These are phyloP conservation scores for Limonius californicus DNA, from an alignment of 1,140 invertebrate species.

Conservation along the genomic window DNA sequence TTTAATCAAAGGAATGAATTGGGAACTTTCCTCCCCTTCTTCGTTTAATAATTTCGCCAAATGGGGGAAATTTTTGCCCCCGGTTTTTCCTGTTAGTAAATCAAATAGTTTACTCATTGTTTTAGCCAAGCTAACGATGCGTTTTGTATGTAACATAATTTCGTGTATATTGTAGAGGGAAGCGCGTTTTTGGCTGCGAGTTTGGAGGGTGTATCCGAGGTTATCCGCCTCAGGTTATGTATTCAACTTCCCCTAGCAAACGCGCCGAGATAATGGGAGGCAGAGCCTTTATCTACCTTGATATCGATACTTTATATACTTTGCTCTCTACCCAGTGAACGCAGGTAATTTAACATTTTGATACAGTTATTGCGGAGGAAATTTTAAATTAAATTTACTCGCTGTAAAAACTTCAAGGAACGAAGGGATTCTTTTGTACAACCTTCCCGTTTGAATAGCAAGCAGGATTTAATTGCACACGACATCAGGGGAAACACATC, in stretches of 20 bases:
- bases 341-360: not conserved
- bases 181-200: not conserved
- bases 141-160: not conserved
- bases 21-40: too few relatives aligned
- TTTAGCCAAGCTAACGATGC: not conserved
- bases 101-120: not conserved
- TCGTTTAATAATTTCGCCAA: too few relatives aligned
- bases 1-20: too few relatives aligned
- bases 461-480: too few relatives aligned
- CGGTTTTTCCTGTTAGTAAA: not conserved
- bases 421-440: too few relatives aligned
- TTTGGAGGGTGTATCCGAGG: not conserved
- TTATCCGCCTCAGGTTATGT: constrained; percentile 1
- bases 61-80: not conserved
- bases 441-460: too few relatives aligned
- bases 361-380: not conserved
- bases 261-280: not conserved
- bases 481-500: too few relatives aligned
- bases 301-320: constrained; percentile 1
- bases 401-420: not conserved
- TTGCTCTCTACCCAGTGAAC: not conserved
- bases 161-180: not conserved
- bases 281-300: not conserved
- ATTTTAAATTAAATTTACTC: not conserved
- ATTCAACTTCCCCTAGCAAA: not conserved